Conservation (phyloP, 2,113 vertebrate genomes). For the Tetrax tetrax region DNA sequence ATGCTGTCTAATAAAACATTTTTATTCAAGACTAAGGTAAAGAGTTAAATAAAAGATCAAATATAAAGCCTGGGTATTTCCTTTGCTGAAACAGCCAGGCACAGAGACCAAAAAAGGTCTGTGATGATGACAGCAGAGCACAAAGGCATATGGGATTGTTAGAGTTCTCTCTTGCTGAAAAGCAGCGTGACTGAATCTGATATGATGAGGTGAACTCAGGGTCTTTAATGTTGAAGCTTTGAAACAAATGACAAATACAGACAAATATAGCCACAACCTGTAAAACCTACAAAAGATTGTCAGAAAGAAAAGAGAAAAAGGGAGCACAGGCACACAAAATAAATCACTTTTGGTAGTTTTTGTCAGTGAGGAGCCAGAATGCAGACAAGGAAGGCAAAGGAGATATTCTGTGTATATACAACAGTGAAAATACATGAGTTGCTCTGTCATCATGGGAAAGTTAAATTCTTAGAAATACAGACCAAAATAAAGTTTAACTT, state of each 20-base stretch:
- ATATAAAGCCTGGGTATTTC: background rate
- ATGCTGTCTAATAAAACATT: background rate
- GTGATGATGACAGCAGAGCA: background rate
- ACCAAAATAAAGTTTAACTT: background rate
- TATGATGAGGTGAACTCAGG: background rate
- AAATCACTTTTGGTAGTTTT: background rate
- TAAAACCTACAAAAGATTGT: background rate
- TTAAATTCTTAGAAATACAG: background rate
- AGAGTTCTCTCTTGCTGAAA: background rate
- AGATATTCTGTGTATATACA: background rate
- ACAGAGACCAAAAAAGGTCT: background rate
- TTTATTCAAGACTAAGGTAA: background rate
- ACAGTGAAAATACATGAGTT: background rate
- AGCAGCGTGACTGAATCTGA: background rate
- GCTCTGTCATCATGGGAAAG: background rate
- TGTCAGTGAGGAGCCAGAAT: background rate
- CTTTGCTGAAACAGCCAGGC: background rate
- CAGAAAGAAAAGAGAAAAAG: background rate
- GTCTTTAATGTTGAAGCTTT: background rate
- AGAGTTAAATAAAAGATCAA: background rate
- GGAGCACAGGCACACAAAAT: background rate
- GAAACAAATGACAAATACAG: background rate
- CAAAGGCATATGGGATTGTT: background rate
- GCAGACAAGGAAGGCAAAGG: background rate
- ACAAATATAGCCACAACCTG: background rate